A percentile compares a stretch with the other conserved stretches of the same genome.
Conservation (phyloP, 2,113 vertebrate genomes). For the Melanerpes aurifrons region DNA sequence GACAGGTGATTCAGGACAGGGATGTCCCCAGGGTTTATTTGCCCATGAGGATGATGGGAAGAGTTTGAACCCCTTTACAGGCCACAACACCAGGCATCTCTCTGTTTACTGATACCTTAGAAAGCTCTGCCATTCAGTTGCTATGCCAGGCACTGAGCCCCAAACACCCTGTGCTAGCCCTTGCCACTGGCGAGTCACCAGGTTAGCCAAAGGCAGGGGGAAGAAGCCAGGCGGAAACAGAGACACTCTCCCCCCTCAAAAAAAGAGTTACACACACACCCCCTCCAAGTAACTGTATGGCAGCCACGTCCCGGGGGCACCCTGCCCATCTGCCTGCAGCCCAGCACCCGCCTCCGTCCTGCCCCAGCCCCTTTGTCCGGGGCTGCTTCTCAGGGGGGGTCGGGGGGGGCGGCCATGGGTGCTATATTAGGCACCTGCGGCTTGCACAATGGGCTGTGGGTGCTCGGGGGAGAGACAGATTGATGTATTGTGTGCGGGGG, state of each 20-base stretch:
- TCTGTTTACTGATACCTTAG: neutral
- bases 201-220: neutral
- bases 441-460: conserved; percentile 92
- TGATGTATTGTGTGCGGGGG: conserved; percentile 96
- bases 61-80: neutral
- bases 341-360: conserved; percentile 81
- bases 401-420: conserved; percentile 86
- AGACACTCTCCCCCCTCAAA: neutral
- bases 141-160: neutral
- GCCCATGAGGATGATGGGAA: neutral
- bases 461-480: conserved; percentile 96
- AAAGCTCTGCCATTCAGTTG: accelerated
- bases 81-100: neutral
- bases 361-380: conserved; percentile 89
- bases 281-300: conserved; percentile 3
- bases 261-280: neutral
- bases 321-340: conserved; percentile 74
- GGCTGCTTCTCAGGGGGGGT: conserved; percentile 89
- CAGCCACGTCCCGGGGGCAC: conserved; percentile 51
- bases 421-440: conserved; percentile 97
- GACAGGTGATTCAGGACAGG: neutral
- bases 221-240: neutral
- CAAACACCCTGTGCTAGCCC: neutral
- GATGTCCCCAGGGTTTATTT: neutral
- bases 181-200: neutral